Conservation (phyloP, 2,113 vertebrate species). For the human (Homo sapiens) region GRCh38 chr6:79910501-79911000, state of each 20-base stretch:
- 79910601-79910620: neutral
- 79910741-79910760: neutral
- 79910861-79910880: neutral
- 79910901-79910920: neutral
- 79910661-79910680: neutral
- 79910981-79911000: neutral
- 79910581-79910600: neutral
- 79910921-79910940: neutral
- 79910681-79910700: neutral
- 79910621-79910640: neutral
- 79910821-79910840: neutral
- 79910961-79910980: neutral
- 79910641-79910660: neutral
- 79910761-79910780: neutral
- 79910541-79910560: neutral
- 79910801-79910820: neutral
- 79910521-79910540: neutral
- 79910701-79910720: neutral
- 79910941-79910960: neutral
- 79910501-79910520: neutral
- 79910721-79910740: neutral
- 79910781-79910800: neutral
- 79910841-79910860: neutral
- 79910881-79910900: neutral
- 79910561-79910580: neutral